Evolutionary conservation across 2,113 vertebrate genomes (phyloP).

Genomic region (Suricata suricatta): DNA sequence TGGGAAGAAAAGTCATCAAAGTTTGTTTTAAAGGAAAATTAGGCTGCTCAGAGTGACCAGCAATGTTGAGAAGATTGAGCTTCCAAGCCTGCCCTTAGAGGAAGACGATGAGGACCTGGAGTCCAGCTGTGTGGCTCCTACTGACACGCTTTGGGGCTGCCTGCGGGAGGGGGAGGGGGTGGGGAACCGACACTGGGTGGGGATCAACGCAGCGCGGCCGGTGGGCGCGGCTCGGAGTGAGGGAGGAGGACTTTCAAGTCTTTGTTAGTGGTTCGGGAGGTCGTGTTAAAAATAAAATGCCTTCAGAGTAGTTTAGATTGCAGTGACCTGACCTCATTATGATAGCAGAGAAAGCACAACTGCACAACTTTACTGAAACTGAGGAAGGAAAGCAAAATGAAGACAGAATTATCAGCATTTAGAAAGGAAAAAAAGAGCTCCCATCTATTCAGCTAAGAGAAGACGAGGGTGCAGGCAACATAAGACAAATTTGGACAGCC

Average conservation of each 20-base stretch:
- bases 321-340: not conserved
- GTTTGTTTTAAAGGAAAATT: not conserved
- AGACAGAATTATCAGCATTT: not conserved
- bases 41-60: not conserved
- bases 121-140: not conserved
- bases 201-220: not conserved
- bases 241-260: not conserved
- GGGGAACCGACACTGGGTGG: not conserved
- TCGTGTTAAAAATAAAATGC: not conserved
- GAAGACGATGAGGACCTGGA: not conserved
- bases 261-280: not conserved
- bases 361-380: not conserved
- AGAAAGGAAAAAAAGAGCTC: not conserved
- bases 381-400: not conserved
- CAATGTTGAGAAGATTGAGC: not conserved
- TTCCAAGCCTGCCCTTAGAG: not conserved
- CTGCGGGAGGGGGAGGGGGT: no score
- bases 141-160: not conserved
- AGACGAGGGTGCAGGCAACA: no score
- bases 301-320: not conserved
- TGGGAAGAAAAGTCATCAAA: not conserved
- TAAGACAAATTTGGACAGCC: not conserved
- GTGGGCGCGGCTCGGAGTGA: not conserved
- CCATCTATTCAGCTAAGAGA: not conserved
- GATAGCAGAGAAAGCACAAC: not conserved